Evolutionary conservation across 1,140 invertebrate species (phyloP), one percentile per base, ranked within the genome.

Genomic region (Anadara kagoshimensis): DNA sequence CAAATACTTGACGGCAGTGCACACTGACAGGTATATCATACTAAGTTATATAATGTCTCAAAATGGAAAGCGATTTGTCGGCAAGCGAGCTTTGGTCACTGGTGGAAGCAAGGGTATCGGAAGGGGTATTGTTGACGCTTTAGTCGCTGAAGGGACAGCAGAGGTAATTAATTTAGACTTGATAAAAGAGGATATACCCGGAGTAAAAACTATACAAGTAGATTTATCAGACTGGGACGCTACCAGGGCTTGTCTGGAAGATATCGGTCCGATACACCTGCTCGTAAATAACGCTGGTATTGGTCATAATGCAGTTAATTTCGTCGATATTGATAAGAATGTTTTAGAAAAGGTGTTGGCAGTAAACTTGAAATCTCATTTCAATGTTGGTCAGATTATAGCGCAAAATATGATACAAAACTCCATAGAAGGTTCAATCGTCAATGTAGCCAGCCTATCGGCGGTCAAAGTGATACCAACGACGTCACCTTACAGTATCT

Each of bases 381-480:
- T 97, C n/a, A 95, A 96, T 85, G 91, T 97, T 7, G 94, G 93
- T 97, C 98, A 90, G 88, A 80, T 89, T 74, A 92, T 95, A 69
- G 93, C 93, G 36, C 91, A 92, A 79, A 90, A 92, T 79, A 93
- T 96, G 93, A 92, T 95, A n/a, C 88, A 92, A 57, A 90, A 93
- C 43, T 79, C 80, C 81, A 88, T 88, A 56, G 91, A 91, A 57
- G 95, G 96, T 51, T 91, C 93, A 53, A 96, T 98, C 78, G 96
- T 98, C 0, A 97, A 98, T 85, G 86, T 98, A 18, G 98, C 96
- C 0, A 97, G 95, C 18, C 93, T 95, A 85, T 89, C 90, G 0
- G 88, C 92, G 0, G 81, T 92, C 75, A 91, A 91, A 43, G 95
- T 94, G n/a, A 84, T 97, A 14, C 85, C 89, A 43, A 92, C 95